Percentiles rank a stretch among this genome's conserved stretches.
These are phyloP conservation scores for Stratiomys singularior DNA, from an alignment of 2,888 invertebrate genomes.

Conservation along the genomic window DNA sequence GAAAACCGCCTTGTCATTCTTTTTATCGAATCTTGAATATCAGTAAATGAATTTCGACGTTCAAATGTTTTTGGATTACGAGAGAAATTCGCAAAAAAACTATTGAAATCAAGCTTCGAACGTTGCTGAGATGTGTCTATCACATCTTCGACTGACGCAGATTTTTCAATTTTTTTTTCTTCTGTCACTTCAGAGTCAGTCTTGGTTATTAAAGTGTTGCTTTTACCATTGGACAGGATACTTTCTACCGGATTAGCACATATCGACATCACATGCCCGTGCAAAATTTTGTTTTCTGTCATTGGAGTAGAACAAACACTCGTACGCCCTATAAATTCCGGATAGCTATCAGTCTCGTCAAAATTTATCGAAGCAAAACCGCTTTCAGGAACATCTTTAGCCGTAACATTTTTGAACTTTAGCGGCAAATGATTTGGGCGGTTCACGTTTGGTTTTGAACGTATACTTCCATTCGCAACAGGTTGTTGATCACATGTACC, in stretches of 20 bases:
- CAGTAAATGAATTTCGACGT: constrained; percentile 70
- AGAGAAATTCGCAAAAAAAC: constrained; percentile 62
- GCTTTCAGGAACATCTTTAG: constrained; percentile 64
- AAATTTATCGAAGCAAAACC: constrained; percentile 67
- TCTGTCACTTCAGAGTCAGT: constrained; percentile 55
- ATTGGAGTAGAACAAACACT: constrained; percentile 83
- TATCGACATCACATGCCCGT: constrained; percentile 78
- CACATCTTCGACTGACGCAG: not conserved
- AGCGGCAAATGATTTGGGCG: constrained; percentile 71
- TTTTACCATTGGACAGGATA: constrained; percentile 44
- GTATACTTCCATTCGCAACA: constrained; percentile 52
- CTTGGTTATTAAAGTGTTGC: constrained; percentile 51
- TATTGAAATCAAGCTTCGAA: constrained; percentile 60
- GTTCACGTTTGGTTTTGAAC: constrained; percentile 54
- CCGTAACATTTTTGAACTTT: constrained; percentile 67
- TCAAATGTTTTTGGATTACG: constrained; percentile 61
- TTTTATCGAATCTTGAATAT: constrained; percentile 72
- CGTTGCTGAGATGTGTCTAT: not conserved
- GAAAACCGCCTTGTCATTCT: constrained; percentile 70
- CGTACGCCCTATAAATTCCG: constrained; percentile 75
- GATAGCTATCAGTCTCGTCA: constrained; percentile 68
- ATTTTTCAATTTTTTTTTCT: constrained; percentile 53
- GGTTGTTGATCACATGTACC: constrained; percentile 61
- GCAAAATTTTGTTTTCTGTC: constrained; percentile 79
- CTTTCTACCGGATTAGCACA: constrained; percentile 72